Evolutionary conservation across 1,140 invertebrate species (phyloP).

Genomic region (Plutomurus gul): DNA sequence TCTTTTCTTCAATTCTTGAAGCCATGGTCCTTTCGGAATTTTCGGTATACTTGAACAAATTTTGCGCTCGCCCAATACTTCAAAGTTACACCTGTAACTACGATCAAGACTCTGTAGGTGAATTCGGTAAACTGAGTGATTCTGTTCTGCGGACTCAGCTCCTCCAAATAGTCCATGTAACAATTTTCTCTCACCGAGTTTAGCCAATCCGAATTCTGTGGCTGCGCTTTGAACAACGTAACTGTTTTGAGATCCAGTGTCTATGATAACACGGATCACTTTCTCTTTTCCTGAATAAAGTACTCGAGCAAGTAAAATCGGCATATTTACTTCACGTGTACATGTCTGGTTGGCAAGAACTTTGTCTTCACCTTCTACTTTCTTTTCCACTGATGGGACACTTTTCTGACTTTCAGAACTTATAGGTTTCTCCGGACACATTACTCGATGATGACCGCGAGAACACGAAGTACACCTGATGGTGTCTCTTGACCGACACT

Average conservation of each 20-base stretch:
- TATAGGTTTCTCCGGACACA: slow-evolving; percentile 30
- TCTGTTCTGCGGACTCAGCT: background rate
- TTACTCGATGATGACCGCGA: background rate
- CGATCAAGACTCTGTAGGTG: background rate
- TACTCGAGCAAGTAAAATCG: background rate
- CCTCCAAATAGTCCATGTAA: slow-evolving; percentile 36
- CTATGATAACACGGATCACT: background rate
- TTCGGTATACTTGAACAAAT: slow-evolving; percentile 31
- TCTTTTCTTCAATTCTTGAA: background rate
- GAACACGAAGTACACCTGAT: background rate
- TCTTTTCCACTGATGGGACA: no score
- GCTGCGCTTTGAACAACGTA: slow-evolving; percentile 10
- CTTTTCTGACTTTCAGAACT: no score
- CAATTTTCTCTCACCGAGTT: background rate
- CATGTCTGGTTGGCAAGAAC: background rate
- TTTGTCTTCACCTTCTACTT: no score
- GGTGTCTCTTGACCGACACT: background rate
- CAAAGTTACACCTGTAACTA: background rate
- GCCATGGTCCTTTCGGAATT: background rate
- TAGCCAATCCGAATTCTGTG: background rate
- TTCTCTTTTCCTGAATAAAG: background rate
- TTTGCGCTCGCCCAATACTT: background rate
- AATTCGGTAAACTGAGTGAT: slow-evolving; percentile 29
- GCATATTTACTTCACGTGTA: background rate
- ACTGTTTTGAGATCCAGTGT: background rate